Conservation (phyloP, 2,113 vertebrate genomes). For the Lophochroa leadbeateri region DNA sequence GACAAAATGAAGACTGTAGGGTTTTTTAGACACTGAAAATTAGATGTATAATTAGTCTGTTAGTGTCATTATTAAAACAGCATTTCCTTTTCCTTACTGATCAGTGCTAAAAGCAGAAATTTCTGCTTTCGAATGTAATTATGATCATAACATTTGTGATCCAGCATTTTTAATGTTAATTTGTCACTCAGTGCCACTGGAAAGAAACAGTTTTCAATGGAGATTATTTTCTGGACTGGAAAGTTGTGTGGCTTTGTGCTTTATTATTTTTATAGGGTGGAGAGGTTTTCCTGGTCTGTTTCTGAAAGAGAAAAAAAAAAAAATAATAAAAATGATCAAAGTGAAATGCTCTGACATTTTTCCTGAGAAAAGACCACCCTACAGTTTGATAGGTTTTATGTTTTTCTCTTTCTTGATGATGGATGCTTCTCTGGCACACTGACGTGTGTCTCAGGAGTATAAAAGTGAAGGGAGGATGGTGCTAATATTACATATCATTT, state of each 20-base stretch:
- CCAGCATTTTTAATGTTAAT: conserved; percentile 39
- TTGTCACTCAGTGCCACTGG: background rate
- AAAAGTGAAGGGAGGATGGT: background rate
- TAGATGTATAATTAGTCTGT: background rate
- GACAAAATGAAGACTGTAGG: background rate
- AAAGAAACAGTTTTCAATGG: conserved; percentile 16
- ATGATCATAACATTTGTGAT: background rate
- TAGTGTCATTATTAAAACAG: background rate
- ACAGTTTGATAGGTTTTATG: conserved; percentile 43
- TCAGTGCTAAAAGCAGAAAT: background rate
- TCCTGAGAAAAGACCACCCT: conserved; percentile 66
- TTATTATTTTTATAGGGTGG: conserved; percentile 74
- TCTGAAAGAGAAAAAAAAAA: conserved; percentile 5
- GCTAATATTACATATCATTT: background rate
- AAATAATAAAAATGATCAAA: conserved; percentile 66
- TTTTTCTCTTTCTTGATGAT: conserved; percentile 56
- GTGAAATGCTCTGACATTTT: conserved; percentile 61
- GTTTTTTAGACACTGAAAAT: background rate
- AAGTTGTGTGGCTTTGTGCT: conserved; percentile 60
- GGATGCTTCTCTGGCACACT: conserved; percentile 15
- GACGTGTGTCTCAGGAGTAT: background rate
- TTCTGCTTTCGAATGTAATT: background rate
- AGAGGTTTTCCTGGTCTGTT: conserved; percentile 67
- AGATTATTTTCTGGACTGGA: conserved; percentile 53
- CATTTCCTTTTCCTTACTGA: background rate